phyloP scores from a whole-genome alignment of 2,888 invertebrate genomes.

The Troilus luridus region DNA sequence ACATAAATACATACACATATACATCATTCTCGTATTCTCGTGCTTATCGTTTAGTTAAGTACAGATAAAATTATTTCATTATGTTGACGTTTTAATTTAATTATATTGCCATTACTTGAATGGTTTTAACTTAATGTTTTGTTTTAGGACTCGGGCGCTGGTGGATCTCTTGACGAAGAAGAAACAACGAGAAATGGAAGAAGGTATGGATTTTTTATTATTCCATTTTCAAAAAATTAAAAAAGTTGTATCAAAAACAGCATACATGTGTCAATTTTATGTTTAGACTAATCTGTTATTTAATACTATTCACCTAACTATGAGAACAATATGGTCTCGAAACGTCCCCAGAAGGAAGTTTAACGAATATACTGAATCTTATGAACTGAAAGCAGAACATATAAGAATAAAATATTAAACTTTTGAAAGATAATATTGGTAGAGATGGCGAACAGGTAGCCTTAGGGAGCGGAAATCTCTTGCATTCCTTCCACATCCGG shows the following conservation, averaged over 20 bases:
- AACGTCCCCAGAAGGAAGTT: too few relatives aligned
- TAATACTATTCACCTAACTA: too few relatives aligned
- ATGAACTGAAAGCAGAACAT: background rate
- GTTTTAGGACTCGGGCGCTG: conserved; percentile 72
- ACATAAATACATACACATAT: background rate
- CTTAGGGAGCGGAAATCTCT: background rate
- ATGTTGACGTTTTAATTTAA: background rate
- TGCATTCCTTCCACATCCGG: background rate
- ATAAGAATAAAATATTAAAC: background rate
- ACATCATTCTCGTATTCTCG: too few relatives aligned
- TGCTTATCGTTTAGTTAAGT: too few relatives aligned
- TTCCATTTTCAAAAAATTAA: background rate
- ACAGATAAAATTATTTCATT: too few relatives aligned
- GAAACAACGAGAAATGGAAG: conserved; percentile 72
- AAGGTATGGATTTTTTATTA: conserved; percentile 69
- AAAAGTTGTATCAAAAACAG: too few relatives aligned
- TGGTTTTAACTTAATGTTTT: conserved; percentile 63
- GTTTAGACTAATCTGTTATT: too few relatives aligned
- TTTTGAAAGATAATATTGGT: too few relatives aligned
- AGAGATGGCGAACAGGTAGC: background rate
- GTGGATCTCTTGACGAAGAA: conserved; percentile 72
- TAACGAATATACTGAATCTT: too few relatives aligned
- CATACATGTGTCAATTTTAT: too few relatives aligned
- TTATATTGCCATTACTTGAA: background rate
- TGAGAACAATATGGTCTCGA: too few relatives aligned